Evolutionary conservation across 2,113 vertebrate species (phyloP), one percentile per base, ranked within the genome.

Genomic region (Beaufortia kweichowensis): DNA sequence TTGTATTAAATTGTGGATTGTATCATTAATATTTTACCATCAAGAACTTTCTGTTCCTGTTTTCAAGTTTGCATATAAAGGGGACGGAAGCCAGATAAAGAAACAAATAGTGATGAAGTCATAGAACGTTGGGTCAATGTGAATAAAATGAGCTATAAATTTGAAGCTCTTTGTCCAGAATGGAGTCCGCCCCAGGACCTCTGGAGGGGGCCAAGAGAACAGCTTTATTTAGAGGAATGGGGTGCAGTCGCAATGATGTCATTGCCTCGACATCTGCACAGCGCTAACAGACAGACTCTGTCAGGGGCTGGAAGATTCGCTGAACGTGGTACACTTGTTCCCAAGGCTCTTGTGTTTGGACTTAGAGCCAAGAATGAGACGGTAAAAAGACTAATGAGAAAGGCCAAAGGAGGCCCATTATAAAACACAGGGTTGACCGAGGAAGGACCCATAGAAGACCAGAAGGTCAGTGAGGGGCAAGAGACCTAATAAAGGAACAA

Each of bases 341-440:
- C 65, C 69, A 67, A 71, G 69, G 79, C 85, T 83, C 57, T 79
- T 82, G 80, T 75, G 76, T 72, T 84, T 77, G 53, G 82, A 85
- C 86, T 76, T 85, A 78, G 82, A 86, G 75, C 65, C 83, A 85
- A 71, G 85, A 84, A 84, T 82, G 80, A 83, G 82, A 78, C 82
- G 85, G 83, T 89, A 89, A 90, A 85, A 85, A 89, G 85, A 87
- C 85, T 84, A 89, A 88, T 86, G 86, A 87, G 78, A 39, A 59
- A 28, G 60, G 39, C 50, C 43, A 75, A 78, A 64, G 29, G 43
- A n/a, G 53, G 33, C 15, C 19, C 57, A 60, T 29, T 70, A 15
- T 5, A 12, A 55, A 39, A 14, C 48, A 29, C 64, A 65, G 61
- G 4, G 10, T 23, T 63, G 60, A 76, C 10, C 66, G 43, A n/a